Conservation (phyloP, 2,888 invertebrate genomes). For the Plebejus anna region DNA sequence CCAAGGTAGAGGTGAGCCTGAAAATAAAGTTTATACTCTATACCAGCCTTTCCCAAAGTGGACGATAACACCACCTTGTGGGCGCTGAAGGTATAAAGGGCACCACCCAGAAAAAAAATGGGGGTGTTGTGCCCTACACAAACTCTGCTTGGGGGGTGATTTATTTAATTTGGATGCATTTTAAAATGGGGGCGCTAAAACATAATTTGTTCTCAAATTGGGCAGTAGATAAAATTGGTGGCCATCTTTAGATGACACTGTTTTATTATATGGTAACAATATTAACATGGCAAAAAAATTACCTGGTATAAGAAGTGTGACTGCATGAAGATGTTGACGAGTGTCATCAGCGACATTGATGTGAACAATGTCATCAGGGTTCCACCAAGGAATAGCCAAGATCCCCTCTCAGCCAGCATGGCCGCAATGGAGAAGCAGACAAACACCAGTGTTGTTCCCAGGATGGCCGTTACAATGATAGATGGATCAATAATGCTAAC, state of each 20-base stretch:
- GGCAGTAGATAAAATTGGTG: too few relatives aligned
- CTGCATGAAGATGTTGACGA: slow-evolving; percentile 92
- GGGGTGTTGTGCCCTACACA: too few relatives aligned
- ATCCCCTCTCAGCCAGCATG: slow-evolving; percentile 91
- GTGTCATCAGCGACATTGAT: slow-evolving; percentile 86
- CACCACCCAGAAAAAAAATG: too few relatives aligned
- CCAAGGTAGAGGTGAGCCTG: slow-evolving; percentile 93
- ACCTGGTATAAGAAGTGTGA: slow-evolving; percentile 89
- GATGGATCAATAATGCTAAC: slow-evolving; percentile 91
- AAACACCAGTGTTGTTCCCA: slow-evolving; percentile 93
- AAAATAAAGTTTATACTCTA: slow-evolving; percentile 18
- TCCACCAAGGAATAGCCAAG: slow-evolving; percentile 94
- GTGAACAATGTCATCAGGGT: slow-evolving; percentile 90
- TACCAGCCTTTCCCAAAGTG: too few relatives aligned
- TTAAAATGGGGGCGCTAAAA: too few relatives aligned
- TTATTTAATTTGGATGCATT: too few relatives aligned
- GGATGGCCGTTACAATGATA: slow-evolving; percentile 92
- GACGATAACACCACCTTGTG: too few relatives aligned
- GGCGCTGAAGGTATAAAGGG: too few relatives aligned
- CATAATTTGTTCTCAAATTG: too few relatives aligned
- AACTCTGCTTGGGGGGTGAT: too few relatives aligned
- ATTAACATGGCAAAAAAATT: slow-evolving; percentile 45
- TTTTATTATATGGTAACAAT: background rate
- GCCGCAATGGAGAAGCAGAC: slow-evolving; percentile 94
- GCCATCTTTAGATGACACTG: too few relatives aligned